These are phyloP conservation scores for Drosophila macrospina DNA, from an alignment of 2,888 invertebrate genomes.

Conservation along the genomic window DNA sequence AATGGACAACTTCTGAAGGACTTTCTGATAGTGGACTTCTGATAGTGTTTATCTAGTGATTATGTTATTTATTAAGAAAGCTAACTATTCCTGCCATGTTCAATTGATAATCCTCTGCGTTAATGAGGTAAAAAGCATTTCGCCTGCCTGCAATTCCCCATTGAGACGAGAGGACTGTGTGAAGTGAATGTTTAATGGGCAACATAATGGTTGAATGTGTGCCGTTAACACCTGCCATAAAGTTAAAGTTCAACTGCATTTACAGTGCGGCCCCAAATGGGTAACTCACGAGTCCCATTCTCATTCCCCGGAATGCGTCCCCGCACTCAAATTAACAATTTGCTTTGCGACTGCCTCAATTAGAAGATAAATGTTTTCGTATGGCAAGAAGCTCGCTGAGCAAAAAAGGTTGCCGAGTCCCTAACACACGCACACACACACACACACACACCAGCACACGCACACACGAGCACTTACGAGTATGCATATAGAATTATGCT, in stretches of 20 bases:
- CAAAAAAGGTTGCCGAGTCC: conserved; percentile 70
- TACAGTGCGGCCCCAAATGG: conserved; percentile 35
- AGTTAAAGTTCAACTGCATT: conserved; percentile 66
- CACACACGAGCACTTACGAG: conserved; percentile 30
- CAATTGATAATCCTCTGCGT: too few relatives aligned
- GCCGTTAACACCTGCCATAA: conserved; percentile 73
- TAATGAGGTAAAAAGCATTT: conserved; percentile 33
- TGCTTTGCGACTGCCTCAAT: conserved; percentile 62
- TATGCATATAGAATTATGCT: conserved; percentile 58
- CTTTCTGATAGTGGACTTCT: too few relatives aligned
- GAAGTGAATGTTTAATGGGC: conserved; percentile 67
- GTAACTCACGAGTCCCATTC: conserved; percentile 21
- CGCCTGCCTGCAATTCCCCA: conserved; percentile 52
- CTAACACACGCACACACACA: conserved; percentile 40
- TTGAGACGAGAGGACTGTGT: conserved; percentile 26
- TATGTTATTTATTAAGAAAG: too few relatives aligned
- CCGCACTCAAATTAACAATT: conserved; percentile 62
- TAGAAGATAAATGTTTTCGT: conserved; percentile 72
- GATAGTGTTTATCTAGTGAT: too few relatives aligned
- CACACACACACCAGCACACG: conserved; percentile 26
- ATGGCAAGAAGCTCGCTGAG: conserved; percentile 46
- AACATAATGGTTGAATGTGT: conserved; percentile 59
- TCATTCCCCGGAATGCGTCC: conserved; percentile 39
- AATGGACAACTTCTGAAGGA: too few relatives aligned
- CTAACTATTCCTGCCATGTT: too few relatives aligned